These are phyloP conservation scores for Melangyna quadrimaculata DNA, from an alignment of 2,888 invertebrate species.

Conservation along the genomic window DNA sequence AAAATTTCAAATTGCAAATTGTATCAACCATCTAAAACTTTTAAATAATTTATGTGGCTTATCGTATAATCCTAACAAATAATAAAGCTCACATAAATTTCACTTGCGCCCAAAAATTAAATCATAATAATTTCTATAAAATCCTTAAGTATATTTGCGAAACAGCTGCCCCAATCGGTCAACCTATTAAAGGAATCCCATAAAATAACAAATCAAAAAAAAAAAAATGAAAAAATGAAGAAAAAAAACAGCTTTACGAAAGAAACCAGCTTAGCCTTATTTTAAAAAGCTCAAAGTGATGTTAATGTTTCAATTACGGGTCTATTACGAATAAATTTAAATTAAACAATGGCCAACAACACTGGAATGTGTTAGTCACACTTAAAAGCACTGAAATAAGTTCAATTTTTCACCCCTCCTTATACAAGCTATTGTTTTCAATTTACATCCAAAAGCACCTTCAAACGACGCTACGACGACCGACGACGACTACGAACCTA, in stretches of 20 bases:
- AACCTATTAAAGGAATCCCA: constrained; percentile 3
- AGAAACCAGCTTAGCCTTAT: constrained; percentile 1
- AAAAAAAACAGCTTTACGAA: constrained; percentile 7
- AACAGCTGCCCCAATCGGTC: constrained; percentile 20
- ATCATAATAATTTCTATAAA: not conserved
- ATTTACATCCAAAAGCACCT: constrained; percentile 27
- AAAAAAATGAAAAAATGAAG: too few relatives aligned
- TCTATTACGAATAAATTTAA: constrained; percentile 62
- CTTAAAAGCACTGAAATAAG: constrained; percentile 40
- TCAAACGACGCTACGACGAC: too few relatives aligned
- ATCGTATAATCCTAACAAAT: not conserved
- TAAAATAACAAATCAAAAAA: constrained; percentile 12
- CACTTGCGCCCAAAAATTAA: not conserved
- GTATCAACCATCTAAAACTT: not conserved
- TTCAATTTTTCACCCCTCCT: constrained; percentile 30
- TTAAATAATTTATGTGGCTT: too few relatives aligned
- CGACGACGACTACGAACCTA: constrained; percentile 1
- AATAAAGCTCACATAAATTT: not conserved
- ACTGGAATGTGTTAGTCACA: constrained; percentile 57
- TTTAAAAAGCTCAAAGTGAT: constrained; percentile 48
- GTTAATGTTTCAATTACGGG: constrained; percentile 69
- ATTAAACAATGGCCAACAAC: constrained; percentile 50
- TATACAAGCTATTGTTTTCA: constrained; percentile 47
- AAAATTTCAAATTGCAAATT: not conserved
- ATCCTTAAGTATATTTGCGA: not conserved